Conservation (phyloP, 2,797 vertebrate genomes). For the Anolis apletophallus region DNA sequence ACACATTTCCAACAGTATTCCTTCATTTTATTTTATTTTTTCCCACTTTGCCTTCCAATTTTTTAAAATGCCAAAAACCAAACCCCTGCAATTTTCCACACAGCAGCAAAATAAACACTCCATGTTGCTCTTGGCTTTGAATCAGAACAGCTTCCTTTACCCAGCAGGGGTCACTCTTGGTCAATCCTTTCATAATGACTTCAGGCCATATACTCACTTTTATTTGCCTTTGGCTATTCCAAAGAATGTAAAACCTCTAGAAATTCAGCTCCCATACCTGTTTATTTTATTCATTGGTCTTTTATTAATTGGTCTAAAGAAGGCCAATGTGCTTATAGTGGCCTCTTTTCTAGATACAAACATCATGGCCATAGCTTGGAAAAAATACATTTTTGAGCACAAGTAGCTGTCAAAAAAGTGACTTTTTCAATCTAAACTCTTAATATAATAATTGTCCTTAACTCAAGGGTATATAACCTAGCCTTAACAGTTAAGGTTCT, state of each 20-base stretch:
- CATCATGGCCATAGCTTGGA: not conserved
- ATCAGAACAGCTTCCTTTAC: conserved; percentile 28
- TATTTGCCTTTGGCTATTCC: not conserved
- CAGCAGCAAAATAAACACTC: conserved; percentile 33
- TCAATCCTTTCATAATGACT: conserved; percentile 19
- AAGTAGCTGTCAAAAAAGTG: no score
- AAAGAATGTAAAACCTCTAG: not conserved
- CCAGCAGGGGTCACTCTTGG: conserved; percentile 21
- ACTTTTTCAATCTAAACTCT: no score
- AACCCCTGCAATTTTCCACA: conserved; percentile 1
- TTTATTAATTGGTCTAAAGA: no score
- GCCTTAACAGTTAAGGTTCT: not conserved
- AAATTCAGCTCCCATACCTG: not conserved
- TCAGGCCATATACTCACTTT: not conserved
- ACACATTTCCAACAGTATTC: conserved; percentile 46
- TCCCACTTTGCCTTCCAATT: conserved; percentile 6
- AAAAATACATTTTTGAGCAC: no score
- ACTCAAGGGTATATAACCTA: not conserved
- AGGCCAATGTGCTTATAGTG: not conserved
- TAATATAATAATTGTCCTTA: not conserved
- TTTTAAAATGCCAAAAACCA: conserved; percentile 16
- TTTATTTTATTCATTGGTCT: not conserved
- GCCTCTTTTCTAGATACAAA: not conserved
- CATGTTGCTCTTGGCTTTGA: rapidly evolving
- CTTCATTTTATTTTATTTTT: conserved; percentile 45